A percentile compares a stretch with the other conserved stretches of the same genome.
These are phyloP conservation scores for Anthonomus grandis DNA, from an alignment of 1,140 invertebrate genomes.

Conservation along the genomic window DNA sequence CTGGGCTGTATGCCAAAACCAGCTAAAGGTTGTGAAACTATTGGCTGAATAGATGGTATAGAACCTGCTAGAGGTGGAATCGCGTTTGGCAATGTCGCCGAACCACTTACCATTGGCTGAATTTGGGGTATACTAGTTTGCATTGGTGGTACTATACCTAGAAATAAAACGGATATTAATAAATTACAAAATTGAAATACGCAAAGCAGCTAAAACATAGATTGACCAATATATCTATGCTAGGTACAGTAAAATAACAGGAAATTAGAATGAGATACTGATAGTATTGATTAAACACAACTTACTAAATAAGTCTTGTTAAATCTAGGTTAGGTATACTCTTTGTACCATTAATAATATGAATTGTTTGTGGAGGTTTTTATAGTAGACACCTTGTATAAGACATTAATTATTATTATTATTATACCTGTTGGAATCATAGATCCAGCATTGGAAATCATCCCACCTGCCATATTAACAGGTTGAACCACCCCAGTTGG, in stretches of 20 bases:
- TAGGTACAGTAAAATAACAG: too few species aligned
- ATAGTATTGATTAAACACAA: too few species aligned
- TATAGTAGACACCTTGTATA: too few species aligned
- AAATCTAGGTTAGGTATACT: too few species aligned
- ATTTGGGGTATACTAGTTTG: conserved; percentile 30
- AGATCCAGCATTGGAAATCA: conserved; percentile 7
- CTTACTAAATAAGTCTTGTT: too few species aligned
- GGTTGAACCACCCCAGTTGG: conserved; percentile 28
- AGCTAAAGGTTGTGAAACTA: not conserved
- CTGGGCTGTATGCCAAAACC: not conserved
- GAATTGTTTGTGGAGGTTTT: too few species aligned
- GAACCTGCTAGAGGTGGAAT: conserved; percentile 28
- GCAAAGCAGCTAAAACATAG: too few species aligned
- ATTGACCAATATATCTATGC: too few species aligned
- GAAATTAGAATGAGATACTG: too few species aligned
- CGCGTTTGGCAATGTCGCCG: conserved; percentile 36
- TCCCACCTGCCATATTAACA: conserved; percentile 16
- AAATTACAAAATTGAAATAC: too few species aligned
- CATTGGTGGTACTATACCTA: conserved; percentile 45
- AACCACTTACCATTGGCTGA: conserved; percentile 29
- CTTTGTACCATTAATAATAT: too few species aligned
- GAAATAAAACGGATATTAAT: too few species aligned
- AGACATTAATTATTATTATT: conserved; percentile 10
- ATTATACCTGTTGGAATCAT: conserved; percentile 39
- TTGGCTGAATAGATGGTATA: conserved; percentile 9